Conservation (phyloP, 1,140 invertebrate species). For the Armadillidium nasatum region DNA sequence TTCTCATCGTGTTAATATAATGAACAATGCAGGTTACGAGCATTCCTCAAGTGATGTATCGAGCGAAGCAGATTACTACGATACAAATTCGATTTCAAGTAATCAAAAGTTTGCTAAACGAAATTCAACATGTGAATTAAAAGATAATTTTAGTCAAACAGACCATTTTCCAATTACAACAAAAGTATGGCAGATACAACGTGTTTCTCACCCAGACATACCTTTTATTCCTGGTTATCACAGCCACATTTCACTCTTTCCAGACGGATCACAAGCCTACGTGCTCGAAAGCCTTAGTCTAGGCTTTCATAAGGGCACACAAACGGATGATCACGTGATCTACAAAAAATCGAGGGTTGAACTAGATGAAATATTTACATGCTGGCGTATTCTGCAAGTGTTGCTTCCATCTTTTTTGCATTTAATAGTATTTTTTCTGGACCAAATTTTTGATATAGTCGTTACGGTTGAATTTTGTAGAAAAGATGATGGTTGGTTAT, state of each 20-base stretch:
- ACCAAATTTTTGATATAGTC: neutral
- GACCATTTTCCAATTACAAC: neutral
- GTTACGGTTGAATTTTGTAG: neutral
- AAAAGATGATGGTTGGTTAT: neutral
- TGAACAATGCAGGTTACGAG: neutral
- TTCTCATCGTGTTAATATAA: no score
- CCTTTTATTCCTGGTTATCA: neutral
- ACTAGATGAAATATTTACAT: neutral
- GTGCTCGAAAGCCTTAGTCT: neutral
- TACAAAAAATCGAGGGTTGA: neutral
- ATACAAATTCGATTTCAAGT: neutral
- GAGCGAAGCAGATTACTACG: neutral
- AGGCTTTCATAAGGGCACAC: neutral
- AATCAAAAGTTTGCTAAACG: neutral
- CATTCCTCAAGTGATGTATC: neutral
- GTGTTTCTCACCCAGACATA: neutral
- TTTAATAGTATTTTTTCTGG: neutral
- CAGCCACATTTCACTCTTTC: neutral
- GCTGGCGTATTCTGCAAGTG: neutral
- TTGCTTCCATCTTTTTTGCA: neutral
- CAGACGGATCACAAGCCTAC: neutral
- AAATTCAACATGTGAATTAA: no score
- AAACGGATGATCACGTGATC: neutral
- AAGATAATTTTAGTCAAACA: neutral
- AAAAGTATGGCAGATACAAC: neutral